Base-by-base conservation (phyloP, 2,113 vertebrate species). In the Indri indri region DNA sequence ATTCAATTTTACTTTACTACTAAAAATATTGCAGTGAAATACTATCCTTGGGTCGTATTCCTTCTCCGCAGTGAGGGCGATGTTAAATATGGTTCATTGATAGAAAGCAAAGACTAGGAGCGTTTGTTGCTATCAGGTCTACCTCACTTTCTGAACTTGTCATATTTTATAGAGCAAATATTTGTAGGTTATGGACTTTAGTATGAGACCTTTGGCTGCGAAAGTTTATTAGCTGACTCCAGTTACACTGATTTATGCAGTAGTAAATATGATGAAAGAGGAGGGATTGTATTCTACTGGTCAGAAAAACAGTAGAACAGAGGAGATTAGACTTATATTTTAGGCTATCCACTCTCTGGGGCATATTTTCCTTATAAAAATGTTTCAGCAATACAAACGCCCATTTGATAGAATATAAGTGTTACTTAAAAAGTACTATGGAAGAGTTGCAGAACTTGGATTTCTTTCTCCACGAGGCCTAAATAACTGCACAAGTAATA, bases 1-100 rank as follows among this genome's bases (percentile, higher is more conserved):
- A 96, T 97, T 97, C 42, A 95, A 77, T 98, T 98, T 98, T 98
- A 97, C 83, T 97, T 97, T 80, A 97, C 97, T 97, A 94, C 95
- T 97, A 88, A 97, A 97, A 98, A 97, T 97, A 98, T 93, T 98
- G 95, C 97, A 94, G 96, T 98, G 65, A 97, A 77, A 97, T 98
- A 96, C 92, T 97, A 61, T 66, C 77, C 63, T 68, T 73, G 59
- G 94, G 61, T 63, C 37, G 90, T 98, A 87, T 32, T 87, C 81
- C 93, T 88, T 90, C 93, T 97, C 57, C 91, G 9, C 68, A 89
- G 42, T 45, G 91, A 82, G 96, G 88, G 96, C 77, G 80, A 52
- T 71, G 88, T 96, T 79, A 94, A 94, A 96, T 61, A 95, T 34
- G 59, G 5, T 74, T 90, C 47, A 59, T 59, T 61, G 40, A 59